These are phyloP conservation scores for Erannis defoliaria DNA, from an alignment of 2,888 invertebrate species.

Conservation along the genomic window DNA sequence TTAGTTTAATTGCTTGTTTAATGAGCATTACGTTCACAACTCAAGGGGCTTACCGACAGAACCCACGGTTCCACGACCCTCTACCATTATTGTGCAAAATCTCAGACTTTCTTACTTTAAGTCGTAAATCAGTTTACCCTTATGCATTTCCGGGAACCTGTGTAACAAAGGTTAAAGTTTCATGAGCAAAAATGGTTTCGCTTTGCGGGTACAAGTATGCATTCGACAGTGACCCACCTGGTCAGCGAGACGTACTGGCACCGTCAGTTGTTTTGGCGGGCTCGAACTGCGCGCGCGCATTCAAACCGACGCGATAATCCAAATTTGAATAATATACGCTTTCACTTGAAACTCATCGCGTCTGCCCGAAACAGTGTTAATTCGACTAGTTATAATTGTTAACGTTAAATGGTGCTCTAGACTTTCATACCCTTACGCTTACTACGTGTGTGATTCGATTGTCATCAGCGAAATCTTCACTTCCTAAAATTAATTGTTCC, in stretches of 20 bases:
- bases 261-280: constrained; percentile 81
- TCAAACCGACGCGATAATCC: constrained; percentile 43
- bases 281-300: constrained; percentile 68
- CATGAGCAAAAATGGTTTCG: constrained; percentile 26
- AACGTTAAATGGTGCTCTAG: constrained; percentile 45
- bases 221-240: constrained; percentile 70
- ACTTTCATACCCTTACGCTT: constrained; percentile 39
- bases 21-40: constrained; percentile 49
- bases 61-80: constrained; percentile 32
- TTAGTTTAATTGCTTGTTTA: constrained; percentile 41
- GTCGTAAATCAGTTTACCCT: constrained; percentile 21
- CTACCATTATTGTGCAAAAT: constrained; percentile 22
- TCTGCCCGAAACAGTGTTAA: constrained; percentile 47
- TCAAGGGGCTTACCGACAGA: constrained; percentile 36
- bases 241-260: constrained; percentile 73
- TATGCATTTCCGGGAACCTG: constrained; percentile 26
- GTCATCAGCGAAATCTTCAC: constrained; percentile 27
- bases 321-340: constrained; percentile 51
- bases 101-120: constrained; percentile 20
- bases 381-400: constrained; percentile 44
- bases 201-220: constrained; percentile 47
- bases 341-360: constrained; percentile 46
- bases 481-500: constrained; percentile 19
- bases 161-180: constrained; percentile 31
- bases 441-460: constrained; percentile 32